Base-by-base conservation (phyloP, 2,797 vertebrate species). In the Paedocypris micromegethes region DNA sequence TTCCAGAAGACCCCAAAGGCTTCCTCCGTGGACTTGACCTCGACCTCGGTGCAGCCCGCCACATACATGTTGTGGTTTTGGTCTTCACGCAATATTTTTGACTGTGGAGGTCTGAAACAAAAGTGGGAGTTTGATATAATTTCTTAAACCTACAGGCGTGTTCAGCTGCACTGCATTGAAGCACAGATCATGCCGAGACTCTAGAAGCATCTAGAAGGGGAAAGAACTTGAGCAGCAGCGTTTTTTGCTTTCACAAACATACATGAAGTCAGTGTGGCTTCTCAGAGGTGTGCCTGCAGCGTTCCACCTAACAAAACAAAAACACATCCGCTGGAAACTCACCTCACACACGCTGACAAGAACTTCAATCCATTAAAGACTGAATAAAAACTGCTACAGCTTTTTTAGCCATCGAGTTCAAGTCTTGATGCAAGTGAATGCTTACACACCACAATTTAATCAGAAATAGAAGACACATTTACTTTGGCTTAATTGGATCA, bases 41-140 rank as follows among this genome's bases (percentile, higher is more conserved):
- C 96, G 0, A 98, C 87, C 60, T 97, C 95, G 0, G 93, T 93
- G 78, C 96, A 97, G 2, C 96, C 94, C 0, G 91, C 86, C 59
- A 99, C 93, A 0, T 98, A 98, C 95, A 98, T 98, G 80, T 97
- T 98, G 84, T 97, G 96, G 77, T 93, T 94, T 83, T 93, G 92
- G 80, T 98, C 96, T 81, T 98, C 97, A 49, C 95, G 84, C 5
- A 99, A 92, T 42, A 88, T 83, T 86, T 90, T 98, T 67, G 97
- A 98, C 6, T 98, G 97, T 3, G 93, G 94, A 2, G 92, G 90
- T 89, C 97, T 99, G 75, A 23, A 77, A 74, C 3, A 60, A 75
- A 4, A 71, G 54, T 57, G 2, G 46, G 8, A 62, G 41, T 2
- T 0, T 39, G 69, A 73, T 62, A 40, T 47, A 3, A 62, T 54